Base-by-base conservation (phyloP, 2,797 vertebrate species). In the Discoglossus pictus region DNA sequence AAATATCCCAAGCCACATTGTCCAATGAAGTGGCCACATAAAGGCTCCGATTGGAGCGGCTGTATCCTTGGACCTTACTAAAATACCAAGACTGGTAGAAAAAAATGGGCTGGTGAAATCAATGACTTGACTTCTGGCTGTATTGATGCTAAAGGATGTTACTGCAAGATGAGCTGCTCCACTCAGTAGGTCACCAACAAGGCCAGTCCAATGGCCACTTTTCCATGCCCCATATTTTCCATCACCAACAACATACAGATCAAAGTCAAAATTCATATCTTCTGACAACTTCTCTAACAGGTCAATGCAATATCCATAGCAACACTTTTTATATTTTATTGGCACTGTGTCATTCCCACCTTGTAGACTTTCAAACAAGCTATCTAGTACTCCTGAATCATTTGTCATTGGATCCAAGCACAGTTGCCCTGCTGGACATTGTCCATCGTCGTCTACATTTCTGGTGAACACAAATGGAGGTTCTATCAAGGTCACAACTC, bases 21-120 rank as follows among this genome's bases (percentile, higher is more conserved):
- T 95, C 97, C 97, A 99, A 79, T 99, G 97, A 31, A 99, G 92
- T 23, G 97, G 97, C 96, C 96, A 97, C 97, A 98, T 98, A 85
- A 99, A 99, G 76, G 97, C 97, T 53, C 97, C 96, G 35, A 98
- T 97, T 62, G 97, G 97, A 70, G 96, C 96, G 1, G 95, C 94
- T 3, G 95, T 98, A 83, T 98, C 97, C 52, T 85, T 92, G 52
- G 93, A 95, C 62, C 95, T 94, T 68, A 99, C 93, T 83, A 98
- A 86, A 74, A 99, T 99, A 58, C 96, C 96, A 82, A 99, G 78
- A 79, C 95, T 98, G 70, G 96, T 99, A 65, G 96, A 98, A 86
- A 99, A 98, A 80, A 99, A 99, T 7, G 97, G 97, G 10, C 94
- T 96, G 54, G 97, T 99, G 80, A 99, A 98, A 83, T 99, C 97